A percentile compares a stretch with the other conserved stretches of the same genome.
Conservation (phyloP, 1,140 invertebrate genomes). For the Pogonomyrmex californicus region DNA sequence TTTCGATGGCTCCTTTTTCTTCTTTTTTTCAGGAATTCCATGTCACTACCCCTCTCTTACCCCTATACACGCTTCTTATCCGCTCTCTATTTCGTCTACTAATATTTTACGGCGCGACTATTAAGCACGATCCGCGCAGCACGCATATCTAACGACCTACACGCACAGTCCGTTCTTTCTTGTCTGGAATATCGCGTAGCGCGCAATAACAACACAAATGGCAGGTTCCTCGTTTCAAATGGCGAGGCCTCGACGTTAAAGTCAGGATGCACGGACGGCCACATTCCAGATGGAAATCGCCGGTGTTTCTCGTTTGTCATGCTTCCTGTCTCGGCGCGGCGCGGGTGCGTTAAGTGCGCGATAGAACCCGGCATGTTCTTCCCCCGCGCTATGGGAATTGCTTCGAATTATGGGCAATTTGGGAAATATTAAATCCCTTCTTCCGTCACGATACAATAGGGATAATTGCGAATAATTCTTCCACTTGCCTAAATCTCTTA, state of each 20-base stretch:
- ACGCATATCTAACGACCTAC: constrained; percentile 47
- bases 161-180: constrained; percentile 29
- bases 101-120: constrained; percentile 55
- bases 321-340: constrained; percentile 45
- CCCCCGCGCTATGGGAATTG: constrained; percentile 23
- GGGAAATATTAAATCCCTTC: constrained; percentile 17
- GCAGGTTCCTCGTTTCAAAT: constrained; percentile 51
- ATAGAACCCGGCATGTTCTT: constrained; percentile 4
- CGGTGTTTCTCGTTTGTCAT: constrained; percentile 62
- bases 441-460: not conserved
- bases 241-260: constrained; percentile 33
- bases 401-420: constrained; percentile 34
- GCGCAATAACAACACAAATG: constrained; percentile 30
- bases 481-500: not conserved
- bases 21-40: constrained; percentile 10
- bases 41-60: constrained; percentile 71
- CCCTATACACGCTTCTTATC: not conserved
- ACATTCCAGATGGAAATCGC: constrained; percentile 63
- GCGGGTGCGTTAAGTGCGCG: constrained; percentile 32
- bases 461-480: not conserved
- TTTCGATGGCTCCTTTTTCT: constrained; percentile 20
- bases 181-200: constrained; percentile 49
- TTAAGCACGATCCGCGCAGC: constrained; percentile 50
- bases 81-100: constrained; percentile 25
- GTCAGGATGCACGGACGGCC: constrained; percentile 58